Evolutionary conservation across 2,797 vertebrate genomes (phyloP), one percentile per base, ranked within the genome.

Genomic region (Crax fasciolata): DNA sequence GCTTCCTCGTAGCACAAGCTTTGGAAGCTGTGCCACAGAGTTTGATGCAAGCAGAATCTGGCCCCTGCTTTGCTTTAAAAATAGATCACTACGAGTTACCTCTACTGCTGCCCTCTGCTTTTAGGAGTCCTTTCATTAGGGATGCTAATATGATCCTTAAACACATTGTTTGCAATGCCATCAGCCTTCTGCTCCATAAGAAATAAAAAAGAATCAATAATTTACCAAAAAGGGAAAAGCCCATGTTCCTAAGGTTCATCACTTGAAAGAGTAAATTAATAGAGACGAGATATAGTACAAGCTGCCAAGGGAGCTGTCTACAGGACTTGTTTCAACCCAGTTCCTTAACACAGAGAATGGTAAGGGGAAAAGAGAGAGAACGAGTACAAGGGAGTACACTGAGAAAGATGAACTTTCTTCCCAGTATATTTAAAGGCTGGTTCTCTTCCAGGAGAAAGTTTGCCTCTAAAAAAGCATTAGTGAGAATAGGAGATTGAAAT

Each of bases 401-500:
- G 17, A 89, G 18, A 24, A 18, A 85, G 15, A 67, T 27, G 25
- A 85, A 74, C 68, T 71, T 51, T 30, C 49, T 90, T 67, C 46
- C 85, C 66, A 15, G 13, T 30, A 9, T 44, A 27, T 44, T 85
- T 87, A 78, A 77, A 65, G 28, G 5, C 11, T 85, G 58, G 4
- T 23, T 78, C 4, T n/a, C 68, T 30, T 89, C 78, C 63, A 55
- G 25, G 28, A 23, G 32, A 89, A 79, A n/a, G 57, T 54, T 32
- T 84, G 25, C 55, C 78, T 44, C 61, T 74, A 41, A 76, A 70
- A 73, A 41, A 58, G 0, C 11, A n/a, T 70, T 66, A 70, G 21
- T 17, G 14, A 79, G 55, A 82, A 87, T 82, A 39, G 76, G 75
- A 89, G 89, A 75, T 46, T n/a, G 72, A 90, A 84, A 54, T 25